Conservation (phyloP, 2,113 vertebrate genomes). For the Zosterops borbonicus region DNA sequence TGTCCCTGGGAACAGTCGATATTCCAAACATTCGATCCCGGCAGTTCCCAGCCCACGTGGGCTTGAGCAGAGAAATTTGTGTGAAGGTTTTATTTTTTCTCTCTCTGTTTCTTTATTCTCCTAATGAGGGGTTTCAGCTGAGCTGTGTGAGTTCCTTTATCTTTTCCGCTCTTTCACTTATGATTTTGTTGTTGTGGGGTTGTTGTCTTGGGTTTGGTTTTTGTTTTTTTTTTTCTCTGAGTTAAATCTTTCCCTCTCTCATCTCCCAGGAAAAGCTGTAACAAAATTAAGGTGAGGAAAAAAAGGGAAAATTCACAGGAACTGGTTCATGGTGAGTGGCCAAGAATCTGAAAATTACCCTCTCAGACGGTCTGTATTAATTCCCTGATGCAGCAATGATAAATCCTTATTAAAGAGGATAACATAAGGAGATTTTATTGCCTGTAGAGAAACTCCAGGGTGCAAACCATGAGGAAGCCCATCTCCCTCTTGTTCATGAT, state of each 20-base stretch:
- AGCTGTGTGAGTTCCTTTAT: not conserved
- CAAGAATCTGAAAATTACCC: constrained; percentile 15
- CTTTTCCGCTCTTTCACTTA: not conserved
- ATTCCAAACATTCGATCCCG: constrained; percentile 28
- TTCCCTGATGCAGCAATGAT: constrained; percentile 25
- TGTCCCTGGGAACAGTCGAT: constrained; percentile 34
- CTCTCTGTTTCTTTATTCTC: not conserved
- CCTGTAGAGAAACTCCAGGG: not conserved
- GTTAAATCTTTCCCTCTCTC: not conserved
- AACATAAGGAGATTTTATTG: constrained; percentile 24
- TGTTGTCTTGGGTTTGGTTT: not conserved
- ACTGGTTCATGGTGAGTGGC: not conserved
- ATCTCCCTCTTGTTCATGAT: not conserved
- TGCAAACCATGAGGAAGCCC: not conserved
- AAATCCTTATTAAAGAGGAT: constrained; percentile 39
- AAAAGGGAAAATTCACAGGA: constrained; percentile 2
- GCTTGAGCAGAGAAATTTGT: not conserved
- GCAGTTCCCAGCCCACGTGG: constrained; percentile 10
- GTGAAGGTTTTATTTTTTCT: not conserved
- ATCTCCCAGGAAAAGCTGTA: constrained; percentile 3
- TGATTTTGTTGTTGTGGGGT: not conserved
- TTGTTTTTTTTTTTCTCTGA: not conserved
- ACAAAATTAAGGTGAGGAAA: constrained; percentile 7
- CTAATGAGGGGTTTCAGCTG: not conserved
- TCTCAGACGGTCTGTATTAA: constrained; percentile 18